A percentile compares a stretch with the other conserved stretches of the same genome.
These are phyloP conservation scores for rat (Rattus norvegicus) DNA, from an alignment of 2,113 vertebrate species.

Conservation along the genomic window GRCr8 NC_086026.1:40213501-40214000, in stretches of 20 bases:
- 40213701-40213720: neutral
- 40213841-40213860: too few species aligned
- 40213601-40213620: slow-evolving; percentile 4
- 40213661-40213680: neutral
- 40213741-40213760: neutral
- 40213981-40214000: neutral
- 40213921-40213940: neutral
- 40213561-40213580: neutral
- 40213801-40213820: neutral
- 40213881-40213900: fast-evolving
- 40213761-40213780: neutral
- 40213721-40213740: neutral
- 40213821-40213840: neutral
- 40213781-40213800: too few species aligned
- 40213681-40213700: neutral
- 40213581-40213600: neutral
- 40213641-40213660: neutral
- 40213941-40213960: neutral
- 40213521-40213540: neutral
- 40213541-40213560: neutral
- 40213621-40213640: neutral
- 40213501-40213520: neutral
- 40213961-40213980: neutral
- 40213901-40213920: neutral
- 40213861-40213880: too few species aligned